Percentiles rank a stretch among this genome's conserved stretches.
phyloP scores from a whole-genome alignment of 2,113 vertebrate genomes.

The Megaceryle maxima region DNA sequence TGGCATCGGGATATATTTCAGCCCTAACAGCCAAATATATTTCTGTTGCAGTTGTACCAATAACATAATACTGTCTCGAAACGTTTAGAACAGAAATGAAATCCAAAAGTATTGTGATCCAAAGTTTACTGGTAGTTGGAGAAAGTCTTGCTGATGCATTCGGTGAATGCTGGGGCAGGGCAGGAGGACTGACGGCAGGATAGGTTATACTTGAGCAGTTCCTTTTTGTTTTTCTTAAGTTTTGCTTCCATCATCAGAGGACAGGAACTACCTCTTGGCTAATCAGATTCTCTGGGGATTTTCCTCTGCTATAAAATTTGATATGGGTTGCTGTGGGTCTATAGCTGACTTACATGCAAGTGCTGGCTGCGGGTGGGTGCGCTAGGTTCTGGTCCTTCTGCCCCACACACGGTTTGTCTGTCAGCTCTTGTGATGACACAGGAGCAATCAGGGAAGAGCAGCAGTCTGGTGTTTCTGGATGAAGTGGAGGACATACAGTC shows the following conservation, averaged over 20 bases:
- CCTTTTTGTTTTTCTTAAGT: not conserved
- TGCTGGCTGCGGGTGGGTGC: not conserved
- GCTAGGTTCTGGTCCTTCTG: not conserved
- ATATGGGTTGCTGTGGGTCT: not conserved
- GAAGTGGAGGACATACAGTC: not conserved
- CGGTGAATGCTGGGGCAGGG: not conserved
- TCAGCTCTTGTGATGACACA: not conserved
- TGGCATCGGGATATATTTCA: not conserved
- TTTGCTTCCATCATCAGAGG: not conserved
- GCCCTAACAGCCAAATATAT: not conserved
- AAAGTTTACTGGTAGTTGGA: not conserved
- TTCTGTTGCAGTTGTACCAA: not conserved
- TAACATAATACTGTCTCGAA: not conserved
- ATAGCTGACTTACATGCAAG: not conserved
- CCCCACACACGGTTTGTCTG: too few species aligned
- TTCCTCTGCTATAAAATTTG: not conserved
- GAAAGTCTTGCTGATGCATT: not conserved
- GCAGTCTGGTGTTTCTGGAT: not conserved
- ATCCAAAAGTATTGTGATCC: not conserved
- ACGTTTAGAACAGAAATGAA: not conserved
- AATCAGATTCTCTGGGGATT: not conserved
- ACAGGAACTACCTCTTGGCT: not conserved
- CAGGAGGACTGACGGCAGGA: not conserved
- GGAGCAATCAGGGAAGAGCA: not conserved
- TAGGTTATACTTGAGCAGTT: not conserved